Conservation (phyloP, 2,797 vertebrate genomes). For the Distichodus sexfasciatus region DNA sequence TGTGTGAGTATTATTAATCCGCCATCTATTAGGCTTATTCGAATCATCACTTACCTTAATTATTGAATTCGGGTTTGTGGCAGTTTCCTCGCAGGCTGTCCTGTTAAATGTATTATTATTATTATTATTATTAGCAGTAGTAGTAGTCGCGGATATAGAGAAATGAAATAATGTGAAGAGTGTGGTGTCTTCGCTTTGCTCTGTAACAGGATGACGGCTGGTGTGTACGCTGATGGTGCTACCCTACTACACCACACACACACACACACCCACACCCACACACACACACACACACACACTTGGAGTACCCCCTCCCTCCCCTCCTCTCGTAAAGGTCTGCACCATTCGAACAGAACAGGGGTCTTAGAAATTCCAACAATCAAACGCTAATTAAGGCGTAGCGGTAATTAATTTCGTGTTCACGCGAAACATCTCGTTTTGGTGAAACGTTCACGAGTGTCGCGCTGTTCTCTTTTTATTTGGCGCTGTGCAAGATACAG, state of each 20-base stretch:
- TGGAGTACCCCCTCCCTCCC: conserved; percentile 40
- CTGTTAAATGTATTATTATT: no score
- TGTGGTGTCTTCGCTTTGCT: conserved; percentile 41
- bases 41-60: conserved; percentile 19
- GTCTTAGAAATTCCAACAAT: background rate
- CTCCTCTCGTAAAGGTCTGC: conserved; percentile 42
- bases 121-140: no score
- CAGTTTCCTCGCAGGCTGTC: background rate
- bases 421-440: no score
- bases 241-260: conserved; percentile 57
- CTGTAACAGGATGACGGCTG: conserved; percentile 35
- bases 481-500: no score
- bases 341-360: conserved; percentile 49
- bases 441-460: no score
- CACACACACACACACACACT: no score
- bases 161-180: conserved; percentile 3
- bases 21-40: no score
- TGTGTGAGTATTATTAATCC: no score
- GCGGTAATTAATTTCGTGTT: no score
- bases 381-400: background rate
- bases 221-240: conserved; percentile 35
- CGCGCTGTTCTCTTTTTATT: no score
- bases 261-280: no score
- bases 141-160: no score
- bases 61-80: background rate